Evolutionary conservation across 2,113 vertebrate species (phyloP), one percentile per base, ranked within the genome.

Genomic region (Actenoides hombroni): DNA sequence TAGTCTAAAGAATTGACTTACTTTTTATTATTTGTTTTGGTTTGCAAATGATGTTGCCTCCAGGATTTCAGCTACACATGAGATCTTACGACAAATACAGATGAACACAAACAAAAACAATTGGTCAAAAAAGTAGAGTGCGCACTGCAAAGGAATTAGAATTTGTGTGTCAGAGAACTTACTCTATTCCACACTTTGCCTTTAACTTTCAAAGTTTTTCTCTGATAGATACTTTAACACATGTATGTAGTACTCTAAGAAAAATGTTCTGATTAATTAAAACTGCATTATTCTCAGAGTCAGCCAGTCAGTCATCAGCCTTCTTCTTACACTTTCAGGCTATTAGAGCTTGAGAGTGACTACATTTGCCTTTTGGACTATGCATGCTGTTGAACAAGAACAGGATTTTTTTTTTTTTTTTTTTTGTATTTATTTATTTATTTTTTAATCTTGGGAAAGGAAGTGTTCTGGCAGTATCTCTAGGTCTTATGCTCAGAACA

Each of bases 381-480:
- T 13, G 84, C 12, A 76, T 51, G 79, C 42, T 91, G 70, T 92
- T 94, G 86, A 86, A 82, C 4, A 31, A 86, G 40, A 93, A 69
- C 67, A 90, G 65, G 75, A 85, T 82, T 67, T 74, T 40, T 28
- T 13, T 51, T 51, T 25, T 11, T 48, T 20, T 48, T 48, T 20
- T 29, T 48, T 11, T n/a, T n/a, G n/a, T n/a, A n/a, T n/a, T n/a
- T n/a, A n/a, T n/a, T n/a, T n/a, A n/a, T n/a, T 78, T 54, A 70
- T 76, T 46, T 53, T 69, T 39, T 25, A 2, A 31, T 86, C 92
- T 92, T 95, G 96, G 92, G 94, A 98, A 97, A 80, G 92, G 97
- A 98, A 97, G 86, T 96, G 77, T 79, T 96, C 87, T 97, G 93
- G 95, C 94, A 95, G 18, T 94, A 89, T 57, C 94, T 95, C 67